Conservation (phyloP, 2,888 invertebrate genomes). For the Fragum whitleyi region DNA sequence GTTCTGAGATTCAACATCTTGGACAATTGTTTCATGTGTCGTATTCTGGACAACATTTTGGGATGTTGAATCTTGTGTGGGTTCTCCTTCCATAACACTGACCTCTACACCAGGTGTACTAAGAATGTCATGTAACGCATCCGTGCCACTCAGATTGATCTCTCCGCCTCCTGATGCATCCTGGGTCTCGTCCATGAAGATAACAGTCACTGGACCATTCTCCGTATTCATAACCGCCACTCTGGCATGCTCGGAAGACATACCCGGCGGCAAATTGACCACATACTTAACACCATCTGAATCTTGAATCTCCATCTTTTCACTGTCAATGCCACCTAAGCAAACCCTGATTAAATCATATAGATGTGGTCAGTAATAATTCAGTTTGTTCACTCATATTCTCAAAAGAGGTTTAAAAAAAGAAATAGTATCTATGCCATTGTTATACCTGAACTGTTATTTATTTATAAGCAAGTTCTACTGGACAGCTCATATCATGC, state of each 20-base stretch:
- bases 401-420: too few relatives aligned
- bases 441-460: too few relatives aligned
- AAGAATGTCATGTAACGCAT: neutral
- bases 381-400: too few relatives aligned
- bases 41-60: too few relatives aligned
- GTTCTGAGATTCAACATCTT: too few relatives aligned
- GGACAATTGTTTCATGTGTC: too few relatives aligned
- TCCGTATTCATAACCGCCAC: constrained; percentile 47
- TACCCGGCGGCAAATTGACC: neutral
- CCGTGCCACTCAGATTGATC: neutral
- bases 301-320: neutral
- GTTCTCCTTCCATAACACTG: neutral
- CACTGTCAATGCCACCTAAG: neutral
- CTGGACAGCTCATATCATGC: too few relatives aligned
- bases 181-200: constrained; percentile 53
- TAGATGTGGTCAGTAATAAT: too few relatives aligned
- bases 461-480: too few relatives aligned
- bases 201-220: constrained; percentile 55
- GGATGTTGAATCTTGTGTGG: neutral
- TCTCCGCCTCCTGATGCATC: constrained; percentile 23
- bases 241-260: constrained; percentile 29
- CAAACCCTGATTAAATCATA: too few relatives aligned
- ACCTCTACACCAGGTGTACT: neutral
- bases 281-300: neutral
- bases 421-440: too few relatives aligned